These are phyloP conservation scores for Drosophila mimetica DNA, from an alignment of 2,888 invertebrate species.

Conservation along the genomic window DNA sequence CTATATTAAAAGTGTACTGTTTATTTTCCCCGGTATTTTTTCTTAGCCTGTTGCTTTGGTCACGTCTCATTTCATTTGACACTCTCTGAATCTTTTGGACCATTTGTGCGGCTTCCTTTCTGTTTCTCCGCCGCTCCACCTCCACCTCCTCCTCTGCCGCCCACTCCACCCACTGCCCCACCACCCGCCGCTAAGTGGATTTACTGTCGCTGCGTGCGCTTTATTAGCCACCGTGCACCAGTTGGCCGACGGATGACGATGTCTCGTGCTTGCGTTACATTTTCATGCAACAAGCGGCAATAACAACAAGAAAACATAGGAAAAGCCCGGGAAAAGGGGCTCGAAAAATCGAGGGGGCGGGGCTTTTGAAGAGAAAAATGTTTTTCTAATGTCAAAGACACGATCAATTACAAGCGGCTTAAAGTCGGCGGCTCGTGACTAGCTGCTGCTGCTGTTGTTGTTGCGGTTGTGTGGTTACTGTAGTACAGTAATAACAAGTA, in stretches of 20 bases:
- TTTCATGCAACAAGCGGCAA: constrained; percentile 39
- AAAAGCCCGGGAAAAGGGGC: background rate
- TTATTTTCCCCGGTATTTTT: background rate
- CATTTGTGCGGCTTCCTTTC: constrained; percentile 66
- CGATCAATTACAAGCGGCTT: constrained; percentile 74
- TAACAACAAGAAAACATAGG: background rate
- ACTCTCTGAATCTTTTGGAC: constrained; percentile 31
- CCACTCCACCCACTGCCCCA: constrained; percentile 38
- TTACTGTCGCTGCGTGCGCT: constrained; percentile 72
- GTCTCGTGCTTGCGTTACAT: constrained; percentile 40
- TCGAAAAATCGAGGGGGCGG: background rate
- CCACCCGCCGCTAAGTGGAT: constrained; percentile 75
- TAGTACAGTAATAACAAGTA: constrained; percentile 7
- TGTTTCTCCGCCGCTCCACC: constrained; percentile 5
- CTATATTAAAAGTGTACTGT: background rate
- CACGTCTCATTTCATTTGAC: constrained; percentile 44
- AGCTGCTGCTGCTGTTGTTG: constrained; percentile 24
- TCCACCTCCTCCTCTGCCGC: background rate
- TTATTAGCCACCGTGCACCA: constrained; percentile 76
- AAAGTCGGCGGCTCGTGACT: constrained; percentile 58
- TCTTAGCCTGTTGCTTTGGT: constrained; percentile 15
- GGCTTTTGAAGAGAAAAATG: constrained; percentile 17
- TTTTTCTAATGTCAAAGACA: constrained; percentile 76
- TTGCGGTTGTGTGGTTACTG: constrained; percentile 19
- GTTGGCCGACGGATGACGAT: constrained; percentile 48